Evolutionary conservation across 2,888 invertebrate genomes (phyloP), one percentile per base, ranked within the genome.

Genomic region (Torymus texanus): DNA sequence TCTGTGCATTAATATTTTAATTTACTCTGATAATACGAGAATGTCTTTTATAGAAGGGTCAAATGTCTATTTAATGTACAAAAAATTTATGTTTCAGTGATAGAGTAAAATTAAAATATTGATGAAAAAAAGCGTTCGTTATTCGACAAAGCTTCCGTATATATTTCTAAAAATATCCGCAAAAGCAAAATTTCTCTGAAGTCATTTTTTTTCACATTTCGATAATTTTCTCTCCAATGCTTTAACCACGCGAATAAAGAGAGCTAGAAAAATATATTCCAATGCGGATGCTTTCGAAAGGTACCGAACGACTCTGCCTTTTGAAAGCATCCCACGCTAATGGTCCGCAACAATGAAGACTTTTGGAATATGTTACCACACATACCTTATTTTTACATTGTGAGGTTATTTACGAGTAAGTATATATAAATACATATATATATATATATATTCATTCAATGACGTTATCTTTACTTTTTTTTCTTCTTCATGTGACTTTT

Each of bases 231-330:
- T 2, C 41, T 41, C 41, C 41, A 41, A 50, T 59, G 21, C 62
- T 67, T 74, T 70, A 70, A 50, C 5, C 8, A 41, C 11, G 14
- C 21, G 41, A 53, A 51, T 58, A 41, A 13, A 58, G 50, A 66
- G 50, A 55, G 14, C 18, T 73, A 68, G 24, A 77, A 75, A 76
- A 76, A 71, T 51, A 16, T 58, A 67, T 67, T 65, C 61, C 50
- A 24, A 68, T 61, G 63, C 61, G 88, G 89, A 89, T 89, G 89
- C 89, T 90, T 90, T 90, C 88, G 89, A 89, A 90, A 89, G 89
- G 89, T 88, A 88, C 86, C 84, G 84, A 75, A 85, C 76, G 84
- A 84, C 84, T 85, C 83, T 85, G 84, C 88, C 88, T 89, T 89
- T 89, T 89, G 90, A 89, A 88, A 89, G 88, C 89, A 90, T 89